phyloP scores from a whole-genome alignment of 2,888 invertebrate genomes.

The Eupeodes latifasciatus region DNA sequence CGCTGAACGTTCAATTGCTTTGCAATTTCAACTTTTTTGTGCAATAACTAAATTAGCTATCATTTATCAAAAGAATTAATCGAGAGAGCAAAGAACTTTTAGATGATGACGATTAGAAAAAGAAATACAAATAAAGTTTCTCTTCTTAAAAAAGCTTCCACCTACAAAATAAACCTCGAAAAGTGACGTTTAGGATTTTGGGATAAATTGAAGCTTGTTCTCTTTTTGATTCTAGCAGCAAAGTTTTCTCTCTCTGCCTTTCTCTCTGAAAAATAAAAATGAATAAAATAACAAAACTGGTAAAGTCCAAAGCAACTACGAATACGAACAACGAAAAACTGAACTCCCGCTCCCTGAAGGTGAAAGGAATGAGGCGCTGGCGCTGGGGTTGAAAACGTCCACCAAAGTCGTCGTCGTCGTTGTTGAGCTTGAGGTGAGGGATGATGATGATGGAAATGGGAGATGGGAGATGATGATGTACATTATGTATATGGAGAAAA shows the following conservation, averaged over 20 bases:
- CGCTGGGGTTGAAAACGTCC: neutral
- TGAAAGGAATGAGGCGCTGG: neutral
- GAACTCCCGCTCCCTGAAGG: neutral
- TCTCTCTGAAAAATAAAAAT: neutral
- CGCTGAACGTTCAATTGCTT: neutral
- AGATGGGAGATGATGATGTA: neutral
- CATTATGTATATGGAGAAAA: neutral
- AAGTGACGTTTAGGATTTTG: neutral
- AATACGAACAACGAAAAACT: neutral
- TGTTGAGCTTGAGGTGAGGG: neutral
- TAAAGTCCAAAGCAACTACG: neutral
- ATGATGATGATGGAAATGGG: neutral
- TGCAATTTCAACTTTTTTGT: neutral
- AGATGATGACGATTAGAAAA: neutral
- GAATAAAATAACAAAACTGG: neutral
- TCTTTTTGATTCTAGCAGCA: neutral
- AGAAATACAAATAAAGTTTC: neutral
- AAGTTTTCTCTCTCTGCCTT: conserved; percentile 1
- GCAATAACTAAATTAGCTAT: neutral
- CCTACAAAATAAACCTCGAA: neutral
- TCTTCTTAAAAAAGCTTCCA: conserved; percentile 3
- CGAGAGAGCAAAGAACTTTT: neutral
- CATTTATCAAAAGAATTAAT: neutral
- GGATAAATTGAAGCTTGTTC: conserved; percentile 2
- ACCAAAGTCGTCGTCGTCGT: neutral